Conservation (phyloP, 2,888 invertebrate species). For the Cryptocephalus moraei region DNA sequence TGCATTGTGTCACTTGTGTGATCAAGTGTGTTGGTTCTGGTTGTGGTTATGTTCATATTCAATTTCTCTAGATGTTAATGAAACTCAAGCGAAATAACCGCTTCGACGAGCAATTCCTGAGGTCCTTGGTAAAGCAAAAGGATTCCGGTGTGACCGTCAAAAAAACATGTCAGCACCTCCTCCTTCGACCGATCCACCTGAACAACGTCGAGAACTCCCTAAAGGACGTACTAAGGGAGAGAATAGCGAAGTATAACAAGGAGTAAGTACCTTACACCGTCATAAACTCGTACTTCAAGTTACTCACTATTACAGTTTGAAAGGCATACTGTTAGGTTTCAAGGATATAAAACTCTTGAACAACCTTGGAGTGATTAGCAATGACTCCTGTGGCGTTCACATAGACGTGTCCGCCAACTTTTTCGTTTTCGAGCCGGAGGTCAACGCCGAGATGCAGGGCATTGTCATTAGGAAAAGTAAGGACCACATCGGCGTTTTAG, state of each 20-base stretch:
- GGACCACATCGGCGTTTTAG: conserved; percentile 57
- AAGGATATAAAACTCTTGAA: conserved; percentile 52
- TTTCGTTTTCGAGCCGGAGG: conserved; percentile 54
- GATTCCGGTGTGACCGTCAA: conserved; percentile 46
- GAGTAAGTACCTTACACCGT: conserved; percentile 40
- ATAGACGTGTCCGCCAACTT: conserved; percentile 59
- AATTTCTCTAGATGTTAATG: too few species aligned
- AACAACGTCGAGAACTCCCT: conserved; percentile 48
- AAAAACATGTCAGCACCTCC: conserved; percentile 47
- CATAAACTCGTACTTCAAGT: neutral
- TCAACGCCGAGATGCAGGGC: conserved; percentile 51
- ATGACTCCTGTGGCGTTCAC: conserved; percentile 54
- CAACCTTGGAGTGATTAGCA: conserved; percentile 47
- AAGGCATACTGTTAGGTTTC: conserved; percentile 58
- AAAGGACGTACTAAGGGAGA: conserved; percentile 47
- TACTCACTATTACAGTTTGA: conserved; percentile 42
- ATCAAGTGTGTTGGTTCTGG: too few species aligned
- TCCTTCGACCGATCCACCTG: conserved; percentile 53
- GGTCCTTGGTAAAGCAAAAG: conserved; percentile 34
- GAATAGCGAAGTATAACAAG: conserved; percentile 50
- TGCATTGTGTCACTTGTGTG: too few species aligned
- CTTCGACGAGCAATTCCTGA: too few species aligned
- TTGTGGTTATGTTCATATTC: too few species aligned
- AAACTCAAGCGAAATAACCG: too few species aligned
- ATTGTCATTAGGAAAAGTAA: conserved; percentile 56